A percentile compares a stretch with the other conserved stretches of the same genome.
Evolutionary conservation across 2,888 invertebrate genomes (phyloP).

Genomic region (Ochropleura plecta): DNA sequence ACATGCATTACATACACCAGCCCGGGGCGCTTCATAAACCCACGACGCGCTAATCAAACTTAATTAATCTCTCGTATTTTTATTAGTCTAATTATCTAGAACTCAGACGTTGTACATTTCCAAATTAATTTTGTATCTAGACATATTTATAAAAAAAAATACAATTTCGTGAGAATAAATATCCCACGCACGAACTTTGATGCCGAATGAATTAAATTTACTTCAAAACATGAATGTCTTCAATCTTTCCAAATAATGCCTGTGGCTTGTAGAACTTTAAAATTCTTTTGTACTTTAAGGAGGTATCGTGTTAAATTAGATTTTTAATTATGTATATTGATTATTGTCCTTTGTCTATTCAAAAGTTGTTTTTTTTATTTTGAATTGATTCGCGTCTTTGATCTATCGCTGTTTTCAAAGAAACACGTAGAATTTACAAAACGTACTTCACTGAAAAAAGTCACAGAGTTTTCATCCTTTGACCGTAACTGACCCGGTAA

Average conservation of each 20-base stretch:
- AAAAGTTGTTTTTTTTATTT: constrained; percentile 35
- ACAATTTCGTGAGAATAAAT: constrained; percentile 18
- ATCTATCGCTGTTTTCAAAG: constrained; percentile 75
- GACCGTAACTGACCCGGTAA: constrained; percentile 79
- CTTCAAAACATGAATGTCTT: constrained; percentile 41
- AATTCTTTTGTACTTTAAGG: constrained; percentile 36
- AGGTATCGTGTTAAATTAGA: constrained; percentile 33
- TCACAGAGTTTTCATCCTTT: constrained; percentile 79
- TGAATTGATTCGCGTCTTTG: constrained; percentile 68
- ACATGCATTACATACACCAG: constrained; percentile 45
- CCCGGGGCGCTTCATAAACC: constrained; percentile 68
- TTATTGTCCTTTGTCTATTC: constrained; percentile 34
- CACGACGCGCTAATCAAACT: constrained; percentile 43
- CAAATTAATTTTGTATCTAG: constrained; percentile 1
- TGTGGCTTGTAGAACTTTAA: constrained; percentile 27
- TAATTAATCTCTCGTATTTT: constrained; percentile 44
- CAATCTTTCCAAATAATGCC: constrained; percentile 20
- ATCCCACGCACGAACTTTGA: constrained; percentile 37
- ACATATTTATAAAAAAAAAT: constrained; percentile 16
- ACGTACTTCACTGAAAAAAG: constrained; percentile 74
- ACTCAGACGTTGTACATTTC: neutral
- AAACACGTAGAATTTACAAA: constrained; percentile 79
- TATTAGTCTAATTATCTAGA: constrained; percentile 4
- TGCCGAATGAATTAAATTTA: constrained; percentile 38
- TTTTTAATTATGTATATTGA: constrained; percentile 40